These are phyloP conservation scores for Pempheris klunzingeri DNA, from an alignment of 2,797 vertebrate species.

Conservation along the genomic window DNA sequence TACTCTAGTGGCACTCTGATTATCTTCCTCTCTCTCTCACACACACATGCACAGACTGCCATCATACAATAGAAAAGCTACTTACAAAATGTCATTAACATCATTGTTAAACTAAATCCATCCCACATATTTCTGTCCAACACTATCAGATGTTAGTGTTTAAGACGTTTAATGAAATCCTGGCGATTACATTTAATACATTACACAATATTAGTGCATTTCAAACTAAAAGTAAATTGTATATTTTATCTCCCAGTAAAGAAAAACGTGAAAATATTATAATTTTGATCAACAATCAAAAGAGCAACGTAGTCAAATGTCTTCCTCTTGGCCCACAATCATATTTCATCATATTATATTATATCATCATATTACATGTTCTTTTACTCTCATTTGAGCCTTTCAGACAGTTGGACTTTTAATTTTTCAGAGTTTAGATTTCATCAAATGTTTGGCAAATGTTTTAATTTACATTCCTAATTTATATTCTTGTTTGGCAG, in stretches of 20 bases:
- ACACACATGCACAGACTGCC: neutral
- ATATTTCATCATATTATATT: neutral
- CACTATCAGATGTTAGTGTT: neutral
- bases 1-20: neutral
- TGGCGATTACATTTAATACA: neutral
- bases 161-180: too few relatives aligned
- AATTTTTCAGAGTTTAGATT: slow-evolving; percentile 2
- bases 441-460: neutral
- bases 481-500: neutral
- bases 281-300: slow-evolving; percentile 26
- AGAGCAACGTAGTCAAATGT: neutral
- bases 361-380: too few relatives aligned
- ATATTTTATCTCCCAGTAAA: neutral
- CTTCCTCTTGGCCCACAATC: slow-evolving; percentile 41
- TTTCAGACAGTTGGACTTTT: slow-evolving; percentile 34
- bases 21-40: too few relatives aligned
- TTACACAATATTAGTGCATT: neutral
- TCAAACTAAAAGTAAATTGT: neutral
- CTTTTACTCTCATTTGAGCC: slow-evolving; percentile 8
- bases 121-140: neutral
- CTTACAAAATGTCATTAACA: neutral
- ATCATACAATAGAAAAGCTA: neutral
- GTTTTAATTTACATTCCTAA: neutral
- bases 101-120: neutral
- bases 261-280: neutral